phyloP scores from a whole-genome alignment of 2,797 vertebrate genomes.

The Gobio occitaniae region DNA sequence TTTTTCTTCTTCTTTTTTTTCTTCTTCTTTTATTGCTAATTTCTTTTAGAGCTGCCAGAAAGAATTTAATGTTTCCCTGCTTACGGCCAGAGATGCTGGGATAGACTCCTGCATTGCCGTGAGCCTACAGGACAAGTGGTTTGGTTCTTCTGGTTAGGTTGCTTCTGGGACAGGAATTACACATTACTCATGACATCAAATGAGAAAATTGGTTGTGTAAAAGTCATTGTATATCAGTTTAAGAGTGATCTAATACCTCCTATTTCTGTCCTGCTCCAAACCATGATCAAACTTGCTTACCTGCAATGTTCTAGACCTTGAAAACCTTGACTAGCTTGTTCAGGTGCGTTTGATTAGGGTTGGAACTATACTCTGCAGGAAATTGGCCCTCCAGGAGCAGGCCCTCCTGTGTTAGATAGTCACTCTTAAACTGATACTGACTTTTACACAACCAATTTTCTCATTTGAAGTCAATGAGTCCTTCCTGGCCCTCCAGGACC shows the following conservation, averaged over 20 bases:
- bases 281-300: no score
- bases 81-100: background rate
- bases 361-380: no score
- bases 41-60: background rate
- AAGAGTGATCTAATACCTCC: no score
- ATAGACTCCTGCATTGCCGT: background rate
- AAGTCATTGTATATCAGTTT: background rate
- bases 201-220: background rate
- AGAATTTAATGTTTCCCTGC: background rate
- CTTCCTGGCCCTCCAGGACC: no score
- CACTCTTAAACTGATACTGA: no score
- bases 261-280: no score
- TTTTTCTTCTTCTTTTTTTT: background rate
- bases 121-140: background rate
- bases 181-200: background rate
- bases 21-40: background rate
- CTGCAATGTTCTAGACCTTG: no score
- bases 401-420: no score
- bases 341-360: no score
- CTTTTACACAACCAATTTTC: background rate
- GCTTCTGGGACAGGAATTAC: background rate
- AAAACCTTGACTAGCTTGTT: no score
- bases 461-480: background rate
- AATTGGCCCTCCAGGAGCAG: no score
- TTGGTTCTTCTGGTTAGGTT: background rate